Evolutionary conservation across 1,140 invertebrate species (phyloP), one percentile per base, ranked within the genome.

Genomic region (Leguminivora glycinivorella): DNA sequence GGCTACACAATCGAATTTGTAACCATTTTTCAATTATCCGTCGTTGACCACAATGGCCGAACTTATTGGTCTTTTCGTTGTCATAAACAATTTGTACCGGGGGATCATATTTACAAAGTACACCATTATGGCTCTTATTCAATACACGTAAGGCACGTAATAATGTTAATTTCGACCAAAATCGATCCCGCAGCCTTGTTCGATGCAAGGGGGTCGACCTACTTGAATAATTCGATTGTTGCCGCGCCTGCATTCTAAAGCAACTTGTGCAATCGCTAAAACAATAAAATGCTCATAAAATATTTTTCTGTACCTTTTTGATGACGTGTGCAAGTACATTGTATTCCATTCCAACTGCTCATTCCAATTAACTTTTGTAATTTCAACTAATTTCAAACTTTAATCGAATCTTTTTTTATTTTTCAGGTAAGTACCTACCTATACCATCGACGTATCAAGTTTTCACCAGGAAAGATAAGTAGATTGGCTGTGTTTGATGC

Each of bases 21-120:
- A 79, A 86, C 80, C 77, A 78, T 86, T 88, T 88, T 87, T 84
- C 82, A 87, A 87, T 89, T 84, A 87, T 84, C 76, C 80, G 80
- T 86, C 82, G 88, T 89, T 87, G 86, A 87, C 85, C 82, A 83
- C 82, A 85, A 83, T 82, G 77, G 80, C 40, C 79, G 76, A 74
- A 75, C 77, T 83, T 80, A 84, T 83, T 84, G 86, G 80, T 73
- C 81, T 83, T 85, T 87, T 88, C 74, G 78, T 52, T 67, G 69
- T 81, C 75, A 75, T 81, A 83, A 84, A 83, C 79, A 85, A 83
- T 84, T 84, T 82, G 82, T 82, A 75, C 67, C 17, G 25, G 69
- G 56, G 75, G 77, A 71, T 69, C 73, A 71, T 29, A 66, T 38
- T 24, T 29, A 66, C 22, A 67, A 19, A 9, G 22, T 68, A 26